Evolutionary conservation across 2,113 vertebrate species (phyloP), one percentile per base, ranked within the genome.

Genomic region (Ranitomeya variabilis): DNA sequence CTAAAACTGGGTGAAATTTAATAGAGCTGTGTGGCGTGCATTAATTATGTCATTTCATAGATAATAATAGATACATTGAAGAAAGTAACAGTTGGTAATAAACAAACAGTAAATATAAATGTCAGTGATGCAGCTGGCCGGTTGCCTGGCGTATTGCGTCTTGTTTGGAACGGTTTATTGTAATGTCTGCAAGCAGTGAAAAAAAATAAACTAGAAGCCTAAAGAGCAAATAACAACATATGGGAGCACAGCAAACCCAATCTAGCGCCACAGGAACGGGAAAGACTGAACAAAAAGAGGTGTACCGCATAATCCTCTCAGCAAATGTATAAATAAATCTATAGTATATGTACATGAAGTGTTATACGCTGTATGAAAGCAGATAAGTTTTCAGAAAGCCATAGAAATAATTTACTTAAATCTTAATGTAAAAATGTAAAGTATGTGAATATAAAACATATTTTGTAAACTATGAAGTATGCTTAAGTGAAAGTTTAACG

Each of bases 21-120:
- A 86, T 62, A 60, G 54, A 57, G 85, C 12, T 62, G 26, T 5
- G 51, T 78, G 55, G 12, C 13, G 14, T n/a, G 66, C 8, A n/a
- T 74, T 57, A 37, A 31, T 13, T 37, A 64, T 78, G 16, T 52
- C 7, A 76, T 3, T 52, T 10, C 59, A 18, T 21, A 66, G 55
- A 66, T 52, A 59, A 31, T 9, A 16, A 7, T 71, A 51, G 64
- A 71, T 45, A 74, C 18, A 78, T 26, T 86, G 12, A 21, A 62
- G 74, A 77, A n/a, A 62, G 26, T 78, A 62, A 64, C 18, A 79
- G 62, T 19, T 59, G 67, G 51, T 23, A 69, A 64, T 77, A 86
- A 86, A 73, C 87, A 88, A 83, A 73, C 79, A n/a, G 37, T 83
- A 88, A 88, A 82, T 76, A 37, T 19, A 88, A 83, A 62, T 82